phyloP scores from a whole-genome alignment of 2,888 invertebrate genomes.

The Slavum lentiscoides region DNA sequence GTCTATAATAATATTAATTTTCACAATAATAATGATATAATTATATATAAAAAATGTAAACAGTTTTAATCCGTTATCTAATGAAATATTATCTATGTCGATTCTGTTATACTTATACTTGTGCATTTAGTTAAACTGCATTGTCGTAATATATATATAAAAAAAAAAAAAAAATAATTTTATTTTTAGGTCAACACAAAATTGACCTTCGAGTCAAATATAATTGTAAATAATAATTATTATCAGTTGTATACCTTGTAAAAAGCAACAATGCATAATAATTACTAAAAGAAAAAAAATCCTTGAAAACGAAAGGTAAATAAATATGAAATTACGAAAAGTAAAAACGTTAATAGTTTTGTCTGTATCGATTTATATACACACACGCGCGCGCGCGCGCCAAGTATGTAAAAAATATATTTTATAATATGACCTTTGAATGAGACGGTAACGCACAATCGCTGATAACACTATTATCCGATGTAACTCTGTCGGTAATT shows the following conservation, averaged over 20 bases:
- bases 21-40: too few relatives aligned
- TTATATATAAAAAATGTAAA: too few relatives aligned
- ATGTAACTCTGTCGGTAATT: neutral
- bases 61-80: too few relatives aligned
- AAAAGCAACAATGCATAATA: neutral
- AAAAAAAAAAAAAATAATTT: neutral
- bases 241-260: slow-evolving; percentile 20
- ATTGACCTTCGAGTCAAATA: slow-evolving; percentile 17
- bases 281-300: slow-evolving; percentile 23
- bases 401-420: neutral
- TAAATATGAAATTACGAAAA: neutral
- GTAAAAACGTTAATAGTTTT: neutral
- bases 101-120: neutral
- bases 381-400: neutral
- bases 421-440: neutral
- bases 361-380: neutral
- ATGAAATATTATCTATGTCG: too few relatives aligned
- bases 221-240: slow-evolving; percentile 3
- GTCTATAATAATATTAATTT: too few relatives aligned
- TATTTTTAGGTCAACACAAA: slow-evolving; percentile 25
- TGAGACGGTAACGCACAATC: neutral
- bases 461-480: neutral
- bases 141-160: neutral
- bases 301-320: slow-evolving; percentile 8
- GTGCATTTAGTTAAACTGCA: neutral